Conservation (phyloP, 2,888 invertebrate species). For the Chrysomela aeneicollis region DNA sequence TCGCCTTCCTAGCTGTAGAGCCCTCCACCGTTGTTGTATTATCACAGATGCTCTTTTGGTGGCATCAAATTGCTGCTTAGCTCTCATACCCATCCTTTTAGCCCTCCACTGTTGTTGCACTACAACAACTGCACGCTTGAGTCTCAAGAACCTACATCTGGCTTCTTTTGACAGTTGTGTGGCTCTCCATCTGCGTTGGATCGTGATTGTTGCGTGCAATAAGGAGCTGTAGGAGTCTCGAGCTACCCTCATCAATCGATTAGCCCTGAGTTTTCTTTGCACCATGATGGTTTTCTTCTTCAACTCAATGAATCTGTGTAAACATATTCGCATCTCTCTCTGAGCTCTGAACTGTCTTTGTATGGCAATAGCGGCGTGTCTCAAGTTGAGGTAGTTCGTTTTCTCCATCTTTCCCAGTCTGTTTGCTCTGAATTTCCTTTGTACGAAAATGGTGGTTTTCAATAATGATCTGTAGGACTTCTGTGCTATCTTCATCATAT, state of each 20-base stretch:
- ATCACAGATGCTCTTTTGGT: constrained; percentile 40
- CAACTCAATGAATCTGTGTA: constrained; percentile 50
- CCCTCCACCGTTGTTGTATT: constrained; percentile 33
- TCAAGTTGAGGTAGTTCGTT: constrained; percentile 52
- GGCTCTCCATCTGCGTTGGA: constrained; percentile 49
- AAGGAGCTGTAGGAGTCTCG: constrained; percentile 41
- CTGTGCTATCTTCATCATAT: constrained; percentile 38
- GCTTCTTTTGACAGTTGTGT: background rate
- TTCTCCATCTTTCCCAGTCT: constrained; percentile 43
- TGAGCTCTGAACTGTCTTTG: constrained; percentile 56
- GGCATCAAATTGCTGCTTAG: constrained; percentile 38
- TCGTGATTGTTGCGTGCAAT: constrained; percentile 34
- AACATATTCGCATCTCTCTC: constrained; percentile 37
- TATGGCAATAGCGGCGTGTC: constrained; percentile 52
- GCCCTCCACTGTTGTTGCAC: constrained; percentile 47
- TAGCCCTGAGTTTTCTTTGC: constrained; percentile 56
- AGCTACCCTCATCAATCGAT: constrained; percentile 40
- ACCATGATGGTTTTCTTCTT: constrained; percentile 53
- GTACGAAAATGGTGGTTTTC: constrained; percentile 24
- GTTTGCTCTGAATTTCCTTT: constrained; percentile 55
- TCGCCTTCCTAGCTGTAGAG: constrained; percentile 37
- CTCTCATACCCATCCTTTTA: constrained; percentile 41
- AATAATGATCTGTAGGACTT: constrained; percentile 28
- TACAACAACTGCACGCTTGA: constrained; percentile 34
- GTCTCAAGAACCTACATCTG: constrained; percentile 24